These are phyloP conservation scores for Mimachlamys varia DNA, from an alignment of 2,888 invertebrate species.

Conservation along the genomic window DNA sequence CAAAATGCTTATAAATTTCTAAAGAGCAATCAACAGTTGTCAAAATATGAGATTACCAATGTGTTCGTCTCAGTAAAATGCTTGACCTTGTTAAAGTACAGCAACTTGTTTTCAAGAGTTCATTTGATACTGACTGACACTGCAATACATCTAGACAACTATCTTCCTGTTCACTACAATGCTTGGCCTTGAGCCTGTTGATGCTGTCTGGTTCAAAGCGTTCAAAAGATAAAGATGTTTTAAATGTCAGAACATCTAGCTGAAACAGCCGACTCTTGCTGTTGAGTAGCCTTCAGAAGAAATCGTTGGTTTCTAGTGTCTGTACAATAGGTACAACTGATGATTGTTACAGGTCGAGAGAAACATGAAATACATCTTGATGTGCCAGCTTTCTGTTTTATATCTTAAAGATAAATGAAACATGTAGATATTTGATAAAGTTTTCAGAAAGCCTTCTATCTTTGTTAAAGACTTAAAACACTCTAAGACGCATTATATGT, in stretches of 20 bases:
- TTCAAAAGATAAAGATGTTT: constrained; percentile 26
- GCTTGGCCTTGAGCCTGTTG: constrained; percentile 20
- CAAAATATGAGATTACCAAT: not conserved
- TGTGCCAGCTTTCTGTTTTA: not conserved
- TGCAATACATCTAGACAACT: not conserved
- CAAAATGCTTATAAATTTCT: not conserved
- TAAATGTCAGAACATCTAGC: not conserved
- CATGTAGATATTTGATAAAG: too few species aligned
- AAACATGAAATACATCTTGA: not conserved
- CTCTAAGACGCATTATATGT: too few species aligned
- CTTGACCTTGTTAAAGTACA: not conserved
- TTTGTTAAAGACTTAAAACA: too few species aligned
- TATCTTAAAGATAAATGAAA: too few species aligned
- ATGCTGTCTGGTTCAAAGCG: not conserved
- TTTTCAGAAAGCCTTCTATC: too few species aligned
- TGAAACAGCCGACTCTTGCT: not conserved
- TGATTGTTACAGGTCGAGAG: too few species aligned
- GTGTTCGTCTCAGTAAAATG: not conserved
- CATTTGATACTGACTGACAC: not conserved
- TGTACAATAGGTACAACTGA: not conserved
- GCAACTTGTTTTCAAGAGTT: not conserved
- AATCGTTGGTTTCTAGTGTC: not conserved
- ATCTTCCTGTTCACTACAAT: constrained; percentile 16
- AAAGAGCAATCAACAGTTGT: not conserved
- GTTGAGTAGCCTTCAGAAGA: not conserved